Base-by-base conservation (phyloP, 1,140 invertebrate genomes). In the Zaprionus ghesquierei region DNA sequence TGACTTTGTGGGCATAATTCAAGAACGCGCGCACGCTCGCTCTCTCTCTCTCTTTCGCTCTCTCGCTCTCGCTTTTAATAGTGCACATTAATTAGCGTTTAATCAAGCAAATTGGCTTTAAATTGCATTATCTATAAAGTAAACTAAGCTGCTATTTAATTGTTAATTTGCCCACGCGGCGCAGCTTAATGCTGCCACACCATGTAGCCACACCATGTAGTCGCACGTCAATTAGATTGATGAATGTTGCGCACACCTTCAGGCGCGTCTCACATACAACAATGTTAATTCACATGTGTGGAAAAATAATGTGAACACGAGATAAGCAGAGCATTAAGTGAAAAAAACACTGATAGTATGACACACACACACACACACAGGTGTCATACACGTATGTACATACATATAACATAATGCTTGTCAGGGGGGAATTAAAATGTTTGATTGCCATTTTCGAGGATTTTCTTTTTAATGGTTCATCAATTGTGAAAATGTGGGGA, bases 51-150 rank as follows among this genome's bases (percentile, higher is more conserved):
- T n/a, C n/a, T n/a, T n/a, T n/a, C n/a, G n/a, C n/a, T n/a, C n/a
- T n/a, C n/a, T n/a, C n/a, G n/a, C n/a, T n/a, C n/a, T n/a, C 56
- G 78, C 35, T 64, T 81, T 87, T 86, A 87, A 87, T 81, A 75
- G 58, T 46, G 31, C 3, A 20, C 79, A 79, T 86, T 87, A 86
- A 86, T 86, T 86, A 73, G 68, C 71, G 73, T 70, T 87, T 79
- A 87, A 87, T 87, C 81, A 79, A 78, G 41, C 15, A 59, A 58
- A 76, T 74, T 63, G 71, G 60, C 44, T 54, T 71, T 58, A 68
- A 76, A 63, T 55, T 38, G 10, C 61, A 29, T 27, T 50, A 60
- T 44, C 22, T 51, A 71, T 75, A 68, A 76, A 77, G 78, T 79
- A 60, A 69, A 44, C 79, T 58, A 79, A 82, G 71, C 69, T 71